Conservation (phyloP, 1,140 invertebrate genomes). For the Berghia stephanieae region DNA sequence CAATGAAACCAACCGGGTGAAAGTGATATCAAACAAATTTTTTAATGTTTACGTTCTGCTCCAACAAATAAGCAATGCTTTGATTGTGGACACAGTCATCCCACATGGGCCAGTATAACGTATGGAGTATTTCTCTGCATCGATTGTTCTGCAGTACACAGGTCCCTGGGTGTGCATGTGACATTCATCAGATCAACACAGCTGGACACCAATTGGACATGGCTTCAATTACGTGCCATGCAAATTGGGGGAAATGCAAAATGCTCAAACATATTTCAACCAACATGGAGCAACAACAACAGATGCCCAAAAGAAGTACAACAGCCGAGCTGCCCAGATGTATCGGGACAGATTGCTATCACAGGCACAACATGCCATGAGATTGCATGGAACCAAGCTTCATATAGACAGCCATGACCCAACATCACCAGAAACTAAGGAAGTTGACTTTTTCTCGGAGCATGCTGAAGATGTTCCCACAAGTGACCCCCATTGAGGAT, state of each 20-base stretch:
- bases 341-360: conserved; percentile 76
- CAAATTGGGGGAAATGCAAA: conserved; percentile 97
- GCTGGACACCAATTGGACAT: conserved; percentile 98
- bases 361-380: conserved; percentile 86
- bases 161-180: conserved; percentile 94
- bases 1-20: conserved; percentile 65
- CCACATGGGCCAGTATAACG: conserved; percentile 98
- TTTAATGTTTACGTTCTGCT: conserved; percentile 86
- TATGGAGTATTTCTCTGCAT: conserved; percentile 99
- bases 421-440: conserved; percentile 65
- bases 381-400: conserved; percentile 82
- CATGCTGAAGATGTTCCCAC: conserved; percentile 60
- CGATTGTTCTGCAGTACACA: conserved; percentile 98
- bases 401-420: conserved; percentile 42
- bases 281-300: conserved; percentile 90
- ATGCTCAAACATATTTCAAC: conserved; percentile 93
- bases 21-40: conserved; percentile 75
- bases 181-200: conserved; percentile 97
- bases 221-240: conserved; percentile 96
- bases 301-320: conserved; percentile 98
- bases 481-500: conserved; percentile 40
- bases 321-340: conserved; percentile 90
- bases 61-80: conserved; percentile 97
- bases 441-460: conserved; percentile 86
- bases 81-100: conserved; percentile 97